A percentile compares a stretch with the other conserved stretches of the same genome.
Conservation (phyloP, 2,888 invertebrate genomes). For the Candidula unifasciata region DNA sequence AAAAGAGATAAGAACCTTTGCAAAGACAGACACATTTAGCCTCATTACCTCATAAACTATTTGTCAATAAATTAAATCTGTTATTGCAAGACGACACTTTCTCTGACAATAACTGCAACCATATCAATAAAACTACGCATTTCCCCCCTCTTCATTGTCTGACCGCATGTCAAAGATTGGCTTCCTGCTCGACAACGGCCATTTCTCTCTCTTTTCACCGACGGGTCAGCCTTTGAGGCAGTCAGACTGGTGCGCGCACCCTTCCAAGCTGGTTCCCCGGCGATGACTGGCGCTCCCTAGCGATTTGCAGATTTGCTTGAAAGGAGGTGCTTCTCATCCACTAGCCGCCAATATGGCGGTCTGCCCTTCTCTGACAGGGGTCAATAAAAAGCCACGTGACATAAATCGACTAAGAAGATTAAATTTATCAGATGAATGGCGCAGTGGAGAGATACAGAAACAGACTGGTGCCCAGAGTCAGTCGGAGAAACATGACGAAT, state of each 20-base stretch:
- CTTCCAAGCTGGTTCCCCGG: constrained; percentile 7
- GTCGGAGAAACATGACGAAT: neutral
- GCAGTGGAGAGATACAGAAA: neutral
- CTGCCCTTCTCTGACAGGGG: constrained; percentile 3
- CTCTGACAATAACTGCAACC: constrained; percentile 22
- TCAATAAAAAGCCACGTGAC: neutral
- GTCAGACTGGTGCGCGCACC: constrained; percentile 24
- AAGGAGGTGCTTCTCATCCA: constrained; percentile 15
- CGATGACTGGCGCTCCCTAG: neutral
- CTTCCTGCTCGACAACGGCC: neutral
- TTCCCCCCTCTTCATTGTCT: neutral
- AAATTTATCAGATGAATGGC: constrained; percentile 9
- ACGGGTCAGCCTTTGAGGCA: constrained; percentile 1
- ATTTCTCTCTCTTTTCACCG: neutral
- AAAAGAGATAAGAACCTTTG: too few species aligned
- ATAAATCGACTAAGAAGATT: constrained; percentile 17
- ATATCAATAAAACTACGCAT: constrained; percentile 35
- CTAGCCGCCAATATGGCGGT: constrained; percentile 25
- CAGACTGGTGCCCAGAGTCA: neutral
- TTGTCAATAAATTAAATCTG: neutral
- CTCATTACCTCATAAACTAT: neutral
- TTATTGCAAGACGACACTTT: constrained; percentile 32
- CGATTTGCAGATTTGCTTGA: neutral
- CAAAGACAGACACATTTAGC: constrained; percentile 16
- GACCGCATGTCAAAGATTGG: neutral